Base-by-base conservation (phyloP, 2,797 vertebrate genomes). In the Poeciliopsis turneri region DNA sequence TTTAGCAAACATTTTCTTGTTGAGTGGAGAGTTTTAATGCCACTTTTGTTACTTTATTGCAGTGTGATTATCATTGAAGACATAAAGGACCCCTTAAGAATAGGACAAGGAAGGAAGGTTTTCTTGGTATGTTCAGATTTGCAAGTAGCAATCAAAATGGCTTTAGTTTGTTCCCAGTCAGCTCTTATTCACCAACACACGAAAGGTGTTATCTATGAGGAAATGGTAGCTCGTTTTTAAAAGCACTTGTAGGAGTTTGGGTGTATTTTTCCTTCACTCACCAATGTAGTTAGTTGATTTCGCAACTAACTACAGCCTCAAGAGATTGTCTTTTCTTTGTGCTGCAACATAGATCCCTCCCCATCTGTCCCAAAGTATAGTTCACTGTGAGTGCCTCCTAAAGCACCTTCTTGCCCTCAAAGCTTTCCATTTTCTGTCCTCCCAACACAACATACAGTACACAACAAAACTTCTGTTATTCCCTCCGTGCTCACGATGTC, bases 401-500 rank as follows among this genome's bases (percentile, higher is more conserved):
- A 3, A 74, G 51, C 33, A 41, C 43, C 61, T 73, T 12, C 23
- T 45, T 57, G 33, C n/a, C 59, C 74, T 77, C 39, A 57, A 75
- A 79, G 6, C 3, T 77, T 33, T 43, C 9, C 46, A 45, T 47
- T n/a, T 66, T 16, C 51, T 11, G 8, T 72, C 69, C 36, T 46
- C 55, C 39, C 20, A 13, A 20, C 78, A 82, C 68, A 55, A 45
- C 43, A n/a, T 76, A 13, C 15, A 61, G 69, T 33, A 55, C 61
- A 74, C 36, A 51, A 66, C 53, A 53, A 16, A 36, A 61, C 45
- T 51, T 74, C 0, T 30, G 64, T 75, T 78, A 69, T 74, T 84
- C 57, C 55, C 46, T 8, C 23, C 70, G 11, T 0, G 11, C 78
- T 81, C 39, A n/a, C 30, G 36, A 45, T 73, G 64, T 81, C 43